Evolutionary conservation across 2,113 vertebrate species (phyloP).

Genomic region (Artemisiospiza belli): DNA sequence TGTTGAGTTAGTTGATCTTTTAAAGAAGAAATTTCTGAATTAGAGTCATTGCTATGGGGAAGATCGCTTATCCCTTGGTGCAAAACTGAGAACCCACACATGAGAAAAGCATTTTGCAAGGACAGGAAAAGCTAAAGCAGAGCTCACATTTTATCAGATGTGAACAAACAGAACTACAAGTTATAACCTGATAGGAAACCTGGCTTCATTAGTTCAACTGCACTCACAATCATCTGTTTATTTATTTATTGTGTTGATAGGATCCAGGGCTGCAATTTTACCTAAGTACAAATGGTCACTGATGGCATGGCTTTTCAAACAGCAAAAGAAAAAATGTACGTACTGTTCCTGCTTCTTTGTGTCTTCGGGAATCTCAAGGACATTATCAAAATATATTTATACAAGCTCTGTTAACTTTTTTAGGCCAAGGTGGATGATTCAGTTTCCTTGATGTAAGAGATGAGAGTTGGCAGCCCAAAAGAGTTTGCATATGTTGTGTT

Average conservation of each 20-base stretch:
- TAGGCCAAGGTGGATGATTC: slow-evolving; percentile 2
- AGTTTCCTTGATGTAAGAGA: neutral
- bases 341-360: neutral
- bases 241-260: slow-evolving; percentile 20
- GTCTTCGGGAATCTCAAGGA: slow-evolving; percentile 18
- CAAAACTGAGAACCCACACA: neutral
- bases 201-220: neutral
- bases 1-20: neutral
- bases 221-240: neutral
- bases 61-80: neutral
- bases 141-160: neutral
- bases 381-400: slow-evolving; percentile 12
- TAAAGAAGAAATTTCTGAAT: neutral
- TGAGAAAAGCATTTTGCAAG: neutral
- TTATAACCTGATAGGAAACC: neutral
- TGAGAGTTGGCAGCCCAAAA: neutral
- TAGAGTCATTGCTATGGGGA: neutral
- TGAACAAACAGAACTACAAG: neutral
- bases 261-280: neutral
- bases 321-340: neutral
- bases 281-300: neutral
- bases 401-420: neutral
- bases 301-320: neutral
- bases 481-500: neutral
- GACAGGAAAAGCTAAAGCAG: neutral